phyloP scores from a whole-genome alignment of 92 coral and sea anemone species.

The Actinostola sp. region DNA sequence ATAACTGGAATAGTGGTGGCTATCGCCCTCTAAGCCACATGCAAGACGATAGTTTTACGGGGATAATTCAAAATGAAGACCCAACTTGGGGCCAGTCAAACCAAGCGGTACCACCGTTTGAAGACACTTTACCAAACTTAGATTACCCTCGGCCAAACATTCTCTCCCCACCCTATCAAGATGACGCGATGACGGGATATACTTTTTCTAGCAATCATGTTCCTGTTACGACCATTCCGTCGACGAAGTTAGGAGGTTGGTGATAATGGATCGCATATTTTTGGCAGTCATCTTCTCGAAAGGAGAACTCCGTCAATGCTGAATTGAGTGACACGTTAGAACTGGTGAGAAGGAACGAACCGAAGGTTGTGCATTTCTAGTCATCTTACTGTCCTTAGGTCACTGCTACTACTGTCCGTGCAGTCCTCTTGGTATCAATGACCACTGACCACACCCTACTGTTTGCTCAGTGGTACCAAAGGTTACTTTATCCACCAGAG shows the following conservation, averaged over 20 bases:
- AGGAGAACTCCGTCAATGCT: too few relatives aligned
- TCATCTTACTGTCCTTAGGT: not conserved
- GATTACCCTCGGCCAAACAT: conserved; percentile 49
- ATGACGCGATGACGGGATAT: conserved; percentile 58
- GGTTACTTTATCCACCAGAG: too few relatives aligned
- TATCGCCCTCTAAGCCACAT: conserved; percentile 17
- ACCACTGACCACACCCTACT: too few relatives aligned
- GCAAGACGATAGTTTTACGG: conserved; percentile 11
- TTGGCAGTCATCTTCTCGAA: not conserved
- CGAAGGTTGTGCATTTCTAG: not conserved
- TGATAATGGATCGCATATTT: conserved; percentile 13
- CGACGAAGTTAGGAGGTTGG: conserved; percentile 60
- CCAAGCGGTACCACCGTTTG: conserved; percentile 66
- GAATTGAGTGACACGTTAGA: too few relatives aligned
- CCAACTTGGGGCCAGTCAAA: conserved; percentile 32
- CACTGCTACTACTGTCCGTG: too few relatives aligned
- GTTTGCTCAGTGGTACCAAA: too few relatives aligned
- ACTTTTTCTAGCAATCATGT: conserved; percentile 65
- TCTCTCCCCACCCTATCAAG: conserved; percentile 81
- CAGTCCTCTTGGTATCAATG: too few relatives aligned
- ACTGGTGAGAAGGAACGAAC: too few relatives aligned
- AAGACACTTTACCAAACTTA: conserved; percentile 77
- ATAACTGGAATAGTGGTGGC: conserved; percentile 55
- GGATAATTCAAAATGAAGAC: conserved; percentile 7
- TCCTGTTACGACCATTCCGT: conserved; percentile 45